phyloP scores from a whole-genome alignment of 2,888 invertebrate genomes.

The Brenthis hecate region DNA sequence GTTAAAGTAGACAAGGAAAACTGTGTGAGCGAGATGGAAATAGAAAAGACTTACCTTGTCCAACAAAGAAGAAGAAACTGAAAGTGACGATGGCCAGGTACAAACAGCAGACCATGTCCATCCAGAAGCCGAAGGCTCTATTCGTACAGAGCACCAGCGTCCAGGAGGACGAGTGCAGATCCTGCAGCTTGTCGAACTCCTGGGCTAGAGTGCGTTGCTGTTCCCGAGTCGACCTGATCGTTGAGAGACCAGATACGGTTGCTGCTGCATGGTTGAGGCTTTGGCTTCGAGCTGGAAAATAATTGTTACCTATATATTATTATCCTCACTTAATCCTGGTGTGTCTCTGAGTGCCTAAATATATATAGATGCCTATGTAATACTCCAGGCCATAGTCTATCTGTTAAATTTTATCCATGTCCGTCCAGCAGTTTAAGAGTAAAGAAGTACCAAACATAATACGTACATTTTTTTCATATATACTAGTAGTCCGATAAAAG shows the following conservation, averaged over 20 bases:
- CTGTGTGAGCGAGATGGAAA: too few relatives aligned
- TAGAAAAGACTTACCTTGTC: slow-evolving; percentile 51
- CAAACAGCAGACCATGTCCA: slow-evolving; percentile 82
- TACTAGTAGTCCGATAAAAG: too few relatives aligned
- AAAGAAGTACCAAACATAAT: too few relatives aligned
- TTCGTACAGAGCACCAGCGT: slow-evolving; percentile 68
- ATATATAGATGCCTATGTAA: too few relatives aligned
- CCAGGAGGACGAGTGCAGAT: slow-evolving; percentile 83
- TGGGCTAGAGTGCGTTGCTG: slow-evolving; percentile 85
- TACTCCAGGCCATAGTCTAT: too few relatives aligned
- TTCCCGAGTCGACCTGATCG: slow-evolving; percentile 89
- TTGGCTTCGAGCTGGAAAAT: slow-evolving; percentile 88
- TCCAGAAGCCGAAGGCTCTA: slow-evolving; percentile 80
- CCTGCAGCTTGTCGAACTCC: slow-evolving; percentile 88
- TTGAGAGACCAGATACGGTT: slow-evolving; percentile 90
- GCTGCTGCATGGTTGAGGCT: slow-evolving; percentile 92
- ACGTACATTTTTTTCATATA: too few relatives aligned
- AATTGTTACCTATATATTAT: background rate
- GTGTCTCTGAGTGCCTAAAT: background rate
- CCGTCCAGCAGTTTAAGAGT: too few relatives aligned
- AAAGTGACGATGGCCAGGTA: slow-evolving; percentile 84
- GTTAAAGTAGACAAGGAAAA: too few relatives aligned
- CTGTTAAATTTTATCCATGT: too few relatives aligned
- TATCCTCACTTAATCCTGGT: too few relatives aligned
- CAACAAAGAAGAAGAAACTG: slow-evolving; percentile 83